Conservation (phyloP, 2,888 invertebrate genomes). For the Macaria liturata region DNA sequence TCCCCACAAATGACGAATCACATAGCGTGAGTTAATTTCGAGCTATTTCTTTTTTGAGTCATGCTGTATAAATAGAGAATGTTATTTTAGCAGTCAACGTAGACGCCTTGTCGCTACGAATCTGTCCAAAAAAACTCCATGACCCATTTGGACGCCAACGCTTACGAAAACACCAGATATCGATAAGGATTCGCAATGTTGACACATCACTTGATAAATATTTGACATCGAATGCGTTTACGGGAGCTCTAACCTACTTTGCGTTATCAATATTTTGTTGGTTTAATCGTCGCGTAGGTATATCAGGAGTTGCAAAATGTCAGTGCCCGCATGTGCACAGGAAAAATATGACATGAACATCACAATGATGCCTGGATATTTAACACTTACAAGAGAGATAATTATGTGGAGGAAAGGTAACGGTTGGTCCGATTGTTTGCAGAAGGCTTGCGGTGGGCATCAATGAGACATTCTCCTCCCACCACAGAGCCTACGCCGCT, state of each 20-base stretch:
- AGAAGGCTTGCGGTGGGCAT: slow-evolving; percentile 50
- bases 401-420: slow-evolving; percentile 29
- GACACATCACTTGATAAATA: slow-evolving; percentile 73
- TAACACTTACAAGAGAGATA: slow-evolving; percentile 31
- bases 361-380: slow-evolving; percentile 1
- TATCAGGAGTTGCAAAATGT: slow-evolving; percentile 58
- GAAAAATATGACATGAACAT: slow-evolving; percentile 16
- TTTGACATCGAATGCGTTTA: slow-evolving; percentile 68
- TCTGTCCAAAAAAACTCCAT: slow-evolving; percentile 59
- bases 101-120: slow-evolving; percentile 59
- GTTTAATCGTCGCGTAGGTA: slow-evolving; percentile 52
- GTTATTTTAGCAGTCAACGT: slow-evolving; percentile 53
- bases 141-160: slow-evolving; percentile 63
- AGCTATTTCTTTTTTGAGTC: slow-evolving; percentile 62
- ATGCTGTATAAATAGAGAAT: slow-evolving; percentile 51
- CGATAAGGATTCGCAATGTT: slow-evolving; percentile 76
- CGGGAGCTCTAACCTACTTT: slow-evolving; percentile 77
- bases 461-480: slow-evolving; percentile 30
- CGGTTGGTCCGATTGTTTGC: slow-evolving; percentile 56
- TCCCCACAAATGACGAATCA: slow-evolving; percentile 70
- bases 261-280: slow-evolving; percentile 68
- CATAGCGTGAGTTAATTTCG: slow-evolving; percentile 58
- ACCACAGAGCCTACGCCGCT: slow-evolving; percentile 28
- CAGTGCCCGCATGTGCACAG: slow-evolving; percentile 36
- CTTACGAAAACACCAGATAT: slow-evolving; percentile 63